These are phyloP conservation scores for Acheta domesticus DNA, from an alignment of 2,888 invertebrate species.

Conservation along the genomic window DNA sequence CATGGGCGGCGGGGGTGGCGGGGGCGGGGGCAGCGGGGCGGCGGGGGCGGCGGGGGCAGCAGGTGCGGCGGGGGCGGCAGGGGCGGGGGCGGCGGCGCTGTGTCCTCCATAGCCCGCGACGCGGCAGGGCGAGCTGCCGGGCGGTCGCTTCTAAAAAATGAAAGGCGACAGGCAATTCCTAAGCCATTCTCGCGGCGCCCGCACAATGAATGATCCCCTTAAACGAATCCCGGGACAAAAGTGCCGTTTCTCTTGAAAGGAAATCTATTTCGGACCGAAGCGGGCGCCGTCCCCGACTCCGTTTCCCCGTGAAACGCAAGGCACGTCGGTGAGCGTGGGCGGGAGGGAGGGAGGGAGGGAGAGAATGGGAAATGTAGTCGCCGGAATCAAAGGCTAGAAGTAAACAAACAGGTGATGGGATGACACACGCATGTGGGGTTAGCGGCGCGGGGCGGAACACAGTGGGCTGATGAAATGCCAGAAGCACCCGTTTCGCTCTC, in stretches of 20 bases:
- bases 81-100: too few relatives aligned
- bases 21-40: too few relatives aligned
- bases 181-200: neutral
- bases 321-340: neutral
- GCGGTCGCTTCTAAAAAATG: conserved; percentile 7
- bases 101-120: too few relatives aligned
- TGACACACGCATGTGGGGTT: neutral
- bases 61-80: too few relatives aligned
- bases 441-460: too few relatives aligned
- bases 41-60: too few relatives aligned
- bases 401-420: neutral
- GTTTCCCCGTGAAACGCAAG: neutral
- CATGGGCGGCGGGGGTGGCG: too few relatives aligned
- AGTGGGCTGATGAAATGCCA: too few relatives aligned
- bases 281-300: neutral
- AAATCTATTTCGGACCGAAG: neutral
- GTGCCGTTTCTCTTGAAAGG: conserved; percentile 18
- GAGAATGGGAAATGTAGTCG: neutral
- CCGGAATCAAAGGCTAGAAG: neutral
- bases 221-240: conserved; percentile 18
- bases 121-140: too few relatives aligned
- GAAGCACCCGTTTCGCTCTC: too few relatives aligned
- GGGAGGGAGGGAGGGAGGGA: neutral
- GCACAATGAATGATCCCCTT: conserved; percentile 2
- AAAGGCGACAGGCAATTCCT: conserved; percentile 18